Conservation (phyloP, 2,113 vertebrate species). For the Pachyramphus minor region DNA sequence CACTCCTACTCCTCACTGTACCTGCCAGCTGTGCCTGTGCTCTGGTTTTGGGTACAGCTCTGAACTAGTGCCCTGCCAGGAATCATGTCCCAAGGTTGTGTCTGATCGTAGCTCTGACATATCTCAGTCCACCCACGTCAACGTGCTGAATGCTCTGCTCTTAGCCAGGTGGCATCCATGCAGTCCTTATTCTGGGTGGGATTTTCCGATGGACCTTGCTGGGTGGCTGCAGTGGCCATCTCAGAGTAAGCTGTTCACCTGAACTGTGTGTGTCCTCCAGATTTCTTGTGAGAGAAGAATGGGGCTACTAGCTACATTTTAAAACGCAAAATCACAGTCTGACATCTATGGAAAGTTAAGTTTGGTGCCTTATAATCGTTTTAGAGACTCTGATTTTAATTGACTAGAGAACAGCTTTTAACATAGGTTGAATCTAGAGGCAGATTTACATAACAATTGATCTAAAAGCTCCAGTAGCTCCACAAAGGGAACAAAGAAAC, state of each 20-base stretch:
- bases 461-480: slow-evolving; percentile 12
- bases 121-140: not conserved
- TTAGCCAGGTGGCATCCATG: not conserved
- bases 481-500: not conserved
- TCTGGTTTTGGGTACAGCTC: not conserved
- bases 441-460: slow-evolving; percentile 48
- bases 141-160: not conserved
- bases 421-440: not conserved
- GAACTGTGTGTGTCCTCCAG: not conserved
- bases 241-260: not conserved
- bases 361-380: not conserved
- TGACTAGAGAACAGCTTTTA: slow-evolving; percentile 37
- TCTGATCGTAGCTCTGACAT: not conserved
- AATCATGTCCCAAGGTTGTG: rapidly evolving
- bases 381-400: slow-evolving; percentile 13
- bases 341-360: not conserved
- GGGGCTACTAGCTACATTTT: not conserved
- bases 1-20: not conserved
- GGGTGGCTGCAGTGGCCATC: not conserved
- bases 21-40: not conserved
- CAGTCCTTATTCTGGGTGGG: not conserved
- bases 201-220: not conserved
- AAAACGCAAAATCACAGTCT: not conserved
- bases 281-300: not conserved
- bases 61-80: not conserved